Base-by-base conservation (phyloP, 1,140 invertebrate genomes). In the Lamellibrachia luymesi region DNA sequence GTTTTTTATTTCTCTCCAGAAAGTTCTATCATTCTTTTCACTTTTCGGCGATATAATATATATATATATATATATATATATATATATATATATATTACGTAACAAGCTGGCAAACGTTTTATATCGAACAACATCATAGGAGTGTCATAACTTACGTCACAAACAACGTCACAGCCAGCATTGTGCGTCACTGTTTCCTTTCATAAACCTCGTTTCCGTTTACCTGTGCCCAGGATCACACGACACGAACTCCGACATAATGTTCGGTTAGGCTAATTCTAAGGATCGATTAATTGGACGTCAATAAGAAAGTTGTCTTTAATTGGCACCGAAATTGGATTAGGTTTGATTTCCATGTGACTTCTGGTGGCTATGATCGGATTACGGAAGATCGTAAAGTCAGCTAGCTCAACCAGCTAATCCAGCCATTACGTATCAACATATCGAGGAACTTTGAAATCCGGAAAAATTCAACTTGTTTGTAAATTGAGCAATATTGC, bases 301-400 rank as follows among this genome's bases (percentile, higher is more conserved):
- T 80, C 13, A 80, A 80, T 80, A 22, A 4, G 64, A 80, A 80
- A 80, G 13, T 10, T 80, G 64, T 80, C 64, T 56, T 56, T 80
- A 80, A 80, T 80, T 80, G 64, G 64, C 52, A 22, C 64, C 64
- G 64, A 22, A 22, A 80, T 80, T 80, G 64, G 64, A 80, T 80
- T 80, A 80, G 64, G 64, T 80, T 80, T 80, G 64, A 80, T 80
- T 80, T 80, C 64, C 64, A 22, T 80, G 64, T 80, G 64, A 80
- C 64, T 80, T 80, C 64, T 80, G 64, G 64, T 80, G 64, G 64
- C 13, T 17, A 2, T 80, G 64, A 80, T 80, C 64, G 17, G 5
- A 80, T 80, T 80, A 80, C 64, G 64, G 64, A 80, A 17, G 64
- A 80, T 80, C 64, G 25, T 80, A 8, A 80, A 22, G 64, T 80